phyloP scores from a whole-genome alignment of 53 echinoderm and acorn worm genomes.

The Zoroaster sp. region DNA sequence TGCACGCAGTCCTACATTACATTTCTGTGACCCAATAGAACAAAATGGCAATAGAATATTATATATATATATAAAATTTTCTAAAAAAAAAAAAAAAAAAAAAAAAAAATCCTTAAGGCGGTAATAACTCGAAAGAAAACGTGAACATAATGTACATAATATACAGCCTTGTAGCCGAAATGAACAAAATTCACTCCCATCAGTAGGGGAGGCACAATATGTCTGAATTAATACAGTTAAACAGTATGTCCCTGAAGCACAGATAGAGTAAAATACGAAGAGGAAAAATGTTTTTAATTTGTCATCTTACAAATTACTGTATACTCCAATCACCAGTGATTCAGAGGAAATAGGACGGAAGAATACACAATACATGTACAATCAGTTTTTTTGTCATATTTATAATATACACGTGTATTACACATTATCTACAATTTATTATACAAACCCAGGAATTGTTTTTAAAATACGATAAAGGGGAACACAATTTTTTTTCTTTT shows the following conservation, averaged over 20 bases:
- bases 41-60: too few species aligned
- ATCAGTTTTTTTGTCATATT: slow-evolving; percentile 26
- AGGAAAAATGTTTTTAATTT: neutral
- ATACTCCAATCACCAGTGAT: slow-evolving; percentile 26
- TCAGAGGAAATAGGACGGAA: slow-evolving; percentile 40
- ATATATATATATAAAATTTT: too few species aligned
- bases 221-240: neutral
- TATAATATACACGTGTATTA: slow-evolving; percentile 41
- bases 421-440: slow-evolving; percentile 28
- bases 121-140: too few species aligned
- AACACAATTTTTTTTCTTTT: too few species aligned
- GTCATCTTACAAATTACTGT: neutral
- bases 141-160: too few species aligned
- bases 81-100: too few species aligned
- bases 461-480: neutral
- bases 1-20: too few species aligned
- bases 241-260: neutral
- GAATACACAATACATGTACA: slow-evolving; percentile 56
- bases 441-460: neutral
- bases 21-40: too few species aligned
- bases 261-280: neutral
- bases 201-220: too few species aligned
- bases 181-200: too few species aligned
- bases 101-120: too few species aligned
- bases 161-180: too few species aligned